Base-by-base conservation (phyloP, 2,797 vertebrate genomes). In the Chelidonichthys spinosus region DNA sequence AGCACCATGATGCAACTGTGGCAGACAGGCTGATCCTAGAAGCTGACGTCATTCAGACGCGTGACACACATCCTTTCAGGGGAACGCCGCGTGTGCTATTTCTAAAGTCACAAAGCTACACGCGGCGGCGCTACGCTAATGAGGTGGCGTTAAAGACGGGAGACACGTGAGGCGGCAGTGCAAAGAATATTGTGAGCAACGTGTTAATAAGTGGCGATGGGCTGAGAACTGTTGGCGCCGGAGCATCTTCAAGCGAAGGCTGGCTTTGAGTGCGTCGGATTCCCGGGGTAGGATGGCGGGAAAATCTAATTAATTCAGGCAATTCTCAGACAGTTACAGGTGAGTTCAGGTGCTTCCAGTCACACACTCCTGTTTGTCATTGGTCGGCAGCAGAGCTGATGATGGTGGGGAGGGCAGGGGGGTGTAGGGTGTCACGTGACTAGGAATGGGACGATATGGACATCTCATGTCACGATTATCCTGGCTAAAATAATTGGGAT, bases 11-110 rank as follows among this genome's bases (percentile, higher is more conserved):
- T 42, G 52, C 52, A 66, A 64, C 79, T 78, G 78, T 4, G 84
- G 82, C 61, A 63, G 73, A 79, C 74, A 68, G 71, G 75, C 62
- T 83, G 76, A 75, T 63, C 44, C 32, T 46, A 73, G 50, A 78
- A 60, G 69, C 50, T 62, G 70, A 79, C 64, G 76, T 84, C 54
- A 42, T 73, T 47, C 69, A 71, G 42, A 86, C 55, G 62, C 50
- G 64, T 47, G 58, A 77, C 42, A 37, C 46, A 53, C 63, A 25
- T 64, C 47, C 53, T 32, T 50, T 50, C 18, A 43, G 32, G 56
- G 56, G 40, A 66, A 80, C 50, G 62, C 37, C 44, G 25, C 61
- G 77, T 7, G 43, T 62, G 44, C 53, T 63, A 33, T 46, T 72
- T 72, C 63, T 52, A 50, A 69, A 68, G 36, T 61, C 63, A 69